Conservation (phyloP, 2,888 invertebrate species). For the Odiellus spinosus region DNA sequence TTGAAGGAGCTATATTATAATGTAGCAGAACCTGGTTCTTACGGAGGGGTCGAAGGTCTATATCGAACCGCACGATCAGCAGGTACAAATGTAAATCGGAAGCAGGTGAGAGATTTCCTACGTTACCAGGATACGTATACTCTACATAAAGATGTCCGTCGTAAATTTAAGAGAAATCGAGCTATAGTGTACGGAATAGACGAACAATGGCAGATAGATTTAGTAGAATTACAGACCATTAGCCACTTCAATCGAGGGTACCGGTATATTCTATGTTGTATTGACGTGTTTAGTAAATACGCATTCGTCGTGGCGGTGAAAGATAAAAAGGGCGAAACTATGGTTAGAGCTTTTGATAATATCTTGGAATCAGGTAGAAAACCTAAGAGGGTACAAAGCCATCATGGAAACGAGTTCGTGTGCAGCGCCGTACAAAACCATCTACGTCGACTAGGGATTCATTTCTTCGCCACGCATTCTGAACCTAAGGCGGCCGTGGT, state of each 20-base stretch:
- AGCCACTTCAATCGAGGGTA: slow-evolving; percentile 16
- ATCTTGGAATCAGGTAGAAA: slow-evolving; percentile 8
- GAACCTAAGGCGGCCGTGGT: slow-evolving; percentile 23
- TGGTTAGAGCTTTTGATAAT: slow-evolving; percentile 15
- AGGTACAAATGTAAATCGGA: neutral
- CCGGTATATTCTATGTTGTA: slow-evolving; percentile 19
- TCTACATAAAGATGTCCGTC: slow-evolving; percentile 10
- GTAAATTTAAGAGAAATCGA: slow-evolving; percentile 12
- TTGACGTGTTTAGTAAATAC: slow-evolving; percentile 21
- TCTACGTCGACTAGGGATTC: slow-evolving; percentile 13
- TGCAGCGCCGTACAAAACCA: slow-evolving; percentile 14
- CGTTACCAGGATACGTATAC: slow-evolving; percentile 10
- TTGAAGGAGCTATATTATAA: no score
- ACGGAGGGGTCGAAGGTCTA: no score
- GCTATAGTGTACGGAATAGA: slow-evolving; percentile 18
- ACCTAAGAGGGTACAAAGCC: slow-evolving; percentile 18
- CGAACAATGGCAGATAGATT: slow-evolving; percentile 21
- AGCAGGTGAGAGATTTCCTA: slow-evolving; percentile 10
- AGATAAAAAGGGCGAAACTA: slow-evolving; percentile 14
- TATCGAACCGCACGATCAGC: no score
- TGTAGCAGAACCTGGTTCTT: no score
- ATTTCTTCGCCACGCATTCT: slow-evolving; percentile 22
- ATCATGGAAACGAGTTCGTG: slow-evolving; percentile 20
- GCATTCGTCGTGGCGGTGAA: slow-evolving; percentile 20
- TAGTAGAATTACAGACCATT: slow-evolving; percentile 16